Evolutionary conservation across 1,140 invertebrate species (phyloP).

Genomic region (Drosophila tsacasi): DNA sequence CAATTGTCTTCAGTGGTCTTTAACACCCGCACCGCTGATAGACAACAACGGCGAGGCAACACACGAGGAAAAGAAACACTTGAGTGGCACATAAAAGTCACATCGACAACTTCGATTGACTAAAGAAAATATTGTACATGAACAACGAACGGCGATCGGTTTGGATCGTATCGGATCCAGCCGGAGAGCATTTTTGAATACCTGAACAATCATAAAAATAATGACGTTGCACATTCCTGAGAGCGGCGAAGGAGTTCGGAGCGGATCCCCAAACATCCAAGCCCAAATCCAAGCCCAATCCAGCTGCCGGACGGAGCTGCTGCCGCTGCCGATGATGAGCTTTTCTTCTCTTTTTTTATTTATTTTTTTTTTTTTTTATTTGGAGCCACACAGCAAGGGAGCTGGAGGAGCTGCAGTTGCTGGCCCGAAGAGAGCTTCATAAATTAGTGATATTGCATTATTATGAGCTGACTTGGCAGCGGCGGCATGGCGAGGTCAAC

Average conservation of each 20-base stretch:
- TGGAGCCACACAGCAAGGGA: constrained; percentile 66
- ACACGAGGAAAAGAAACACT: constrained; percentile 54
- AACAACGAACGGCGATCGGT: constrained; percentile 40
- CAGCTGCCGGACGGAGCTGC: constrained; percentile 47
- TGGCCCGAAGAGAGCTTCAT: constrained; percentile 52
- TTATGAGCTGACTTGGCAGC: constrained; percentile 46
- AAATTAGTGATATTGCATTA: constrained; percentile 82
- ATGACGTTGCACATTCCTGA: constrained; percentile 80
- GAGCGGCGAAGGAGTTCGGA: constrained; percentile 37
- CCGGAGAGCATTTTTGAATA: constrained; percentile 68
- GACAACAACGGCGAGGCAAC: constrained; percentile 63
- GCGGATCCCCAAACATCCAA: constrained; percentile 14
- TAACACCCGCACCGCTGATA: constrained; percentile 83
- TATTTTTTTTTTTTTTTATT: constrained; percentile 5
- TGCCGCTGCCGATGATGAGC: constrained; percentile 44
- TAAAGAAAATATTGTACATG: constrained; percentile 81
- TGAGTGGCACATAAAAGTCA: constrained; percentile 83
- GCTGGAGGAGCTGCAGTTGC: constrained; percentile 22
- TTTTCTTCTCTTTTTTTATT: constrained; percentile 15
- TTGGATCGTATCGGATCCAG: constrained; percentile 29
- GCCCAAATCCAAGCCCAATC: constrained; percentile 25
- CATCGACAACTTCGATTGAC: constrained; percentile 84
- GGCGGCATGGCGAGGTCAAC: constrained; percentile 58
- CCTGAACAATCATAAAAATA: constrained; percentile 83
- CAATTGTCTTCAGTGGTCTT: constrained; percentile 83